A percentile compares a stretch with the other conserved stretches of the same genome.
phyloP scores from a whole-genome alignment of 1,140 invertebrate genomes.

The Magallana angulata region DNA sequence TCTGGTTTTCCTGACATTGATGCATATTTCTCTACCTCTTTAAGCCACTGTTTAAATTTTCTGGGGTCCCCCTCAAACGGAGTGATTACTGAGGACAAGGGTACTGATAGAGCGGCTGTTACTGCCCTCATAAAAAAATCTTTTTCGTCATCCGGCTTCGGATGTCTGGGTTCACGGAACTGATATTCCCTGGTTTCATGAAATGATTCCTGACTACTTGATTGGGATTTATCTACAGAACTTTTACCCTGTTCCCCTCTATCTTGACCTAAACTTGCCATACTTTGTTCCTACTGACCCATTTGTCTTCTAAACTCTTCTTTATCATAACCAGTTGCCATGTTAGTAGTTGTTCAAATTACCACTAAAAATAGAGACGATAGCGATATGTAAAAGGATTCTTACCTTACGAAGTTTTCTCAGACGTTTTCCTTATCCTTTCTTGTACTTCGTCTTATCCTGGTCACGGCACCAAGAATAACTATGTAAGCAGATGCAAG shows the following conservation, averaged over 20 bases:
- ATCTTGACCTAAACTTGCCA: background rate
- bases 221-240: background rate
- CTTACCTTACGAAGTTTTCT: too few species aligned
- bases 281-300: background rate
- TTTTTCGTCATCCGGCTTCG: too few species aligned
- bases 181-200: background rate
- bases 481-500: background rate
- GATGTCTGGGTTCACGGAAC: background rate
- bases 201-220: background rate
- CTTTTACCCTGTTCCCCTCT: background rate
- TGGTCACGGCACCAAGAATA: slow-evolving; percentile 19
- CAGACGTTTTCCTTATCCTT: background rate
- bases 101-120: background rate
- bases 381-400: too few species aligned
- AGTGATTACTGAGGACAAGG: background rate
- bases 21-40: slow-evolving; percentile 47
- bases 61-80: slow-evolving; percentile 28
- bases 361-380: too few species aligned
- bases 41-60: slow-evolving; percentile 47
- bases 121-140: background rate
- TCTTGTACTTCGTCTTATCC: background rate
- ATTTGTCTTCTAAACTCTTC: too few species aligned
- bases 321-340: too few species aligned
- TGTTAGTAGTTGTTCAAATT: too few species aligned
- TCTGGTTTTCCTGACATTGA: background rate